Evolutionary conservation across 2,797 vertebrate species (phyloP), one percentile per base, ranked within the genome.

Genomic region (Coracias cyanogaster): DNA sequence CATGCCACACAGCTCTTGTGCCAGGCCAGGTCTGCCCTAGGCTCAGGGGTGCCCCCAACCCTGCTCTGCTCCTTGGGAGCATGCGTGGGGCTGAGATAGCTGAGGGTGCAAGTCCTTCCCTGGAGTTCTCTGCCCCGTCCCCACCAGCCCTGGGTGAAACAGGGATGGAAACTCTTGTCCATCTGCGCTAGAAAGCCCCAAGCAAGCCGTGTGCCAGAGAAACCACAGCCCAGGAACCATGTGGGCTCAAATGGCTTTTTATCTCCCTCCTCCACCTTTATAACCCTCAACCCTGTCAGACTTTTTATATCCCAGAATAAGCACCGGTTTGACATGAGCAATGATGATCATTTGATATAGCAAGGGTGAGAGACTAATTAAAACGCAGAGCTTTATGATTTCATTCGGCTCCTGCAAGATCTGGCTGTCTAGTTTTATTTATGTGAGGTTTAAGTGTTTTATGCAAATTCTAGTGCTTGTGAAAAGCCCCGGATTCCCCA

Each of bases 341-440:
- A 73, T 79, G 84, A 89, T 76, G 87, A 82, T 76, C 4, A 0
- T 79, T 89, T 89, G 89, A 85, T 93, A 87, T 4, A 91, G 82
- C 84, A 87, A 84, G 78, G 84, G 74, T 87, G 71, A 86, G 49
- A 93, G 82, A 87, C 91, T 86, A 91, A 94, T 94, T 95, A 89
- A 96, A 95, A 76, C 66, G 16, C 66, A 65, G 66, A 82, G 83
- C 71, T 85, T 91, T 85, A 73, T 85, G 76, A 85, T 90, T 95
- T 91, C 82, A 31, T 65, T 73, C 7, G 0, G 43, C 60, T 93
- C 35, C 82, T 85, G 76, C 88, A 94, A 91, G 96, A 85, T 62
- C 90, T 91, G 76, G 31, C 93, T 93, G 93, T 79, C 87, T 83
- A 52, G n/a, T 28, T 48, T 88, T 82, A 86, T 91, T 93, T 94